Conservation (phyloP, 2,113 vertebrate genomes). For the Pseudorectes ferrugineus region DNA sequence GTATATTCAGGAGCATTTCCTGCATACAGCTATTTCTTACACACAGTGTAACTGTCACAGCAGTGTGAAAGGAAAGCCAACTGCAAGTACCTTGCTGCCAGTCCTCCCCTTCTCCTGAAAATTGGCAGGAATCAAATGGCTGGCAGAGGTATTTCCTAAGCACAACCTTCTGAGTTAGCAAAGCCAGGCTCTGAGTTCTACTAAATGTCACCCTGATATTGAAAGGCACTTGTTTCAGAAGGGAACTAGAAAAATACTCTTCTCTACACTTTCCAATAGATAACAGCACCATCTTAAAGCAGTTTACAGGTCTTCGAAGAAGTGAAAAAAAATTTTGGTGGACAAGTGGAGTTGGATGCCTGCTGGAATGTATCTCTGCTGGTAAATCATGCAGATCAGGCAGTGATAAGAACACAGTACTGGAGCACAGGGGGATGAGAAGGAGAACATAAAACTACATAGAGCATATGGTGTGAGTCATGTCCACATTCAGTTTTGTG, state of each 20-base stretch:
- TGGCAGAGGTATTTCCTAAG: neutral
- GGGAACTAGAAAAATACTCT: neutral
- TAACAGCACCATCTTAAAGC: neutral
- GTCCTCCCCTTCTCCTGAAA: neutral
- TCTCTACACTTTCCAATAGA: neutral
- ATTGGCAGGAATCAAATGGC: neutral
- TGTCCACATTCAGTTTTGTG: neutral
- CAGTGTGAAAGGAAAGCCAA: neutral
- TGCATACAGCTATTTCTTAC: neutral
- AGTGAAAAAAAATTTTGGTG: neutral
- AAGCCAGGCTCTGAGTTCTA: neutral
- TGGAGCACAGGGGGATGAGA: neutral
- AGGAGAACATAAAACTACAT: neutral
- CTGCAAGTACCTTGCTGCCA: neutral
- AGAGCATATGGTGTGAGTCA: neutral
- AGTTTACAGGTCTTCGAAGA: neutral
- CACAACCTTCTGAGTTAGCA: neutral
- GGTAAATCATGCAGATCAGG: neutral
- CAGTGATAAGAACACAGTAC: neutral
- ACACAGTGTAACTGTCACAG: neutral
- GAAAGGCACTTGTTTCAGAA: neutral
- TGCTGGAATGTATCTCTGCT: neutral
- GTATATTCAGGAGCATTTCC: neutral
- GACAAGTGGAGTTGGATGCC: neutral
- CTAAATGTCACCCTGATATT: neutral